Evolutionary conservation across 2,797 vertebrate genomes (phyloP).

Genomic region (Aldrovandia affinis): DNA sequence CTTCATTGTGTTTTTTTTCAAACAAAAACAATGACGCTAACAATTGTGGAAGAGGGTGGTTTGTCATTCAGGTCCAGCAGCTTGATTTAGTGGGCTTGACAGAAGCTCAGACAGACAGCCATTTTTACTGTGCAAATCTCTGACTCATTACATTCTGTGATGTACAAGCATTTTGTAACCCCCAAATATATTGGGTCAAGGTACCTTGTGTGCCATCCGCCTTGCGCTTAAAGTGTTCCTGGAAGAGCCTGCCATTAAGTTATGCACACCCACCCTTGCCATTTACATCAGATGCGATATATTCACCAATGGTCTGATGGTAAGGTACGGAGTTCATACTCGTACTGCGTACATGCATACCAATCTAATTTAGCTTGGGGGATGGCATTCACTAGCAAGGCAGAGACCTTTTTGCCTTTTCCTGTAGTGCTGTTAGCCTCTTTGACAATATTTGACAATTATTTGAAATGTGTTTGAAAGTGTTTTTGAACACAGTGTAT

Average conservation of each 20-base stretch:
- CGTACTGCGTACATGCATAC: too few relatives aligned
- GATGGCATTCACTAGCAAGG: too few relatives aligned
- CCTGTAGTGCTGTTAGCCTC: too few relatives aligned
- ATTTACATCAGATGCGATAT: neutral
- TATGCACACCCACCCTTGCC: slow-evolving; percentile 19
- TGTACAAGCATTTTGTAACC: neutral
- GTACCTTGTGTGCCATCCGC: slow-evolving; percentile 49
- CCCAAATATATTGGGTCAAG: slow-evolving; percentile 41
- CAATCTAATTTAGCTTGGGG: too few relatives aligned
- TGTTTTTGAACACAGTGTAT: too few relatives aligned
- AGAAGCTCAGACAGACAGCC: slow-evolving; percentile 49
- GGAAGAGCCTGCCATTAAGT: slow-evolving; percentile 45
- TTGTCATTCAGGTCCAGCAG: slow-evolving; percentile 51
- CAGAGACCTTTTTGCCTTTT: too few relatives aligned
- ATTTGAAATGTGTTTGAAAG: too few relatives aligned
- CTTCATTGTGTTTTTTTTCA: too few relatives aligned
- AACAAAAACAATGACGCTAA: slow-evolving; percentile 27
- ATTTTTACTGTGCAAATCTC: slow-evolving; percentile 25
- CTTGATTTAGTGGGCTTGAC: slow-evolving; percentile 42
- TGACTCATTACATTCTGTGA: slow-evolving; percentile 39
- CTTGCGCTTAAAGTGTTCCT: slow-evolving; percentile 23
- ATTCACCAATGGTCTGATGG: too few relatives aligned
- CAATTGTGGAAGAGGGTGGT: slow-evolving; percentile 13
- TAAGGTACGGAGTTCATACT: too few relatives aligned
- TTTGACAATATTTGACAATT: too few relatives aligned